Evolutionary conservation across 1,140 invertebrate genomes (phyloP), one percentile per base, ranked within the genome.

Genomic region (Drosophila biarmipes): DNA sequence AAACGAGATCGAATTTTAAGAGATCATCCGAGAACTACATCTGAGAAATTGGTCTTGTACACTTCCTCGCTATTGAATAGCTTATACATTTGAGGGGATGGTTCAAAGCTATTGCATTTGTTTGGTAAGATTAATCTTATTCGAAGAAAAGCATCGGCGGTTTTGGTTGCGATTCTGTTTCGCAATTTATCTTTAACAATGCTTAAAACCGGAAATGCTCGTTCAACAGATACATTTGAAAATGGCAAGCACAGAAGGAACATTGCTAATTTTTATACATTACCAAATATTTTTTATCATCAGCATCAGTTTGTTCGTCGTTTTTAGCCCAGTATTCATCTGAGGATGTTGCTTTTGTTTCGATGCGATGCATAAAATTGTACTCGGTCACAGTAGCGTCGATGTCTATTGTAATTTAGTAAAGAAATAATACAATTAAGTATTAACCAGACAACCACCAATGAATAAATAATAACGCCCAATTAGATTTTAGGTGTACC

Each of bases 161-260:
- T 40, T 40, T 40, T 40, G n/a, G 40, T 42, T 15, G 40, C 40
- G 6, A 42, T 42, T 15, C 40, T 15, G 40, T 42, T 42, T 15
- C 40, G 7, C n/a, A 19, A 19, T 17, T 42, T 19, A 42, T 42
- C 15, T 42, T 42, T 19, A 19, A 42, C 15, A 42, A 42, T 42
- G 15, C 17, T 42, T 10, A 17, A 42, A 15, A 43, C 42, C 4
- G 17, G 21, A 43, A 21, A 43, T 19, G 42, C 17, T 43, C 17
- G 17, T 43, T 43, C 42, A 19, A 21, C 42, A 10, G 42, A 21
- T 19, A 17, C 42, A 43, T 43, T 43, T 43, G 10, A 43, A 43
- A 43, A 43, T 43, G 42, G 42, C 17, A 43, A 43, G 10, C 17
- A 43, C 42, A 43, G 17, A 43, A 43, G 42, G 42, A 19, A 45